Conservation (phyloP, 2,888 invertebrate genomes). For the Barypeithes pellucidus region DNA sequence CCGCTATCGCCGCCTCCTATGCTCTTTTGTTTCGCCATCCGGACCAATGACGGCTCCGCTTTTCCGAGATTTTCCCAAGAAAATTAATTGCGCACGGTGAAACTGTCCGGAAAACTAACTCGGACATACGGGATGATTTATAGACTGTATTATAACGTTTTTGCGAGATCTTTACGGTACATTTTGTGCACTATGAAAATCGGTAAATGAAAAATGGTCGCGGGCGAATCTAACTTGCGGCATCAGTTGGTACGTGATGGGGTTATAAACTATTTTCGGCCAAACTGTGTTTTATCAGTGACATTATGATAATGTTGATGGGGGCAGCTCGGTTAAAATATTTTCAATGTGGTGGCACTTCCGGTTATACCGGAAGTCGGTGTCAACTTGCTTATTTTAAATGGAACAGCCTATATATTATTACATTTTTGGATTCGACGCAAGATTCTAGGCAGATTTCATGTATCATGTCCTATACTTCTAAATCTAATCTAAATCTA, state of each 20-base stretch:
- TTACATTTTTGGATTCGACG: too few species aligned
- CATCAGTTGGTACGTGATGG: too few species aligned
- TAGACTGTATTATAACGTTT: slow-evolving; percentile 5
- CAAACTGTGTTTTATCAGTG: neutral
- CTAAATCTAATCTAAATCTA: too few species aligned
- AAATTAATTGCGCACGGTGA: slow-evolving; percentile 52
- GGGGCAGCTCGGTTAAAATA: too few species aligned
- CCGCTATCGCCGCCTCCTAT: slow-evolving; percentile 46
- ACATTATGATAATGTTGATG: too few species aligned
- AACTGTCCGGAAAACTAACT: slow-evolving; percentile 49
- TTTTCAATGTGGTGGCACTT: neutral
- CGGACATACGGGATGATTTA: slow-evolving; percentile 41
- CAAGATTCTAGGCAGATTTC: too few species aligned
- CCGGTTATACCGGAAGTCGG: too few species aligned
- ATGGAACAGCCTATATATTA: too few species aligned
- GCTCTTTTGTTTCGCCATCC: slow-evolving; percentile 43
- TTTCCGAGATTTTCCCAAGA: slow-evolving; percentile 52
- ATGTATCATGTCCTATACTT: too few species aligned
- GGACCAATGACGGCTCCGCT: slow-evolving; percentile 40
- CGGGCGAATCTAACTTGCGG: too few species aligned
- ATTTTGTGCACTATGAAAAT: neutral
- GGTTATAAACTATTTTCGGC: too few species aligned
- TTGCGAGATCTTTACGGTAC: neutral
- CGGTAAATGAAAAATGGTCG: neutral
- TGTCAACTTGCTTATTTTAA: neutral